Conservation (phyloP, 2,888 invertebrate species). For the Theristus sp. region DNA sequence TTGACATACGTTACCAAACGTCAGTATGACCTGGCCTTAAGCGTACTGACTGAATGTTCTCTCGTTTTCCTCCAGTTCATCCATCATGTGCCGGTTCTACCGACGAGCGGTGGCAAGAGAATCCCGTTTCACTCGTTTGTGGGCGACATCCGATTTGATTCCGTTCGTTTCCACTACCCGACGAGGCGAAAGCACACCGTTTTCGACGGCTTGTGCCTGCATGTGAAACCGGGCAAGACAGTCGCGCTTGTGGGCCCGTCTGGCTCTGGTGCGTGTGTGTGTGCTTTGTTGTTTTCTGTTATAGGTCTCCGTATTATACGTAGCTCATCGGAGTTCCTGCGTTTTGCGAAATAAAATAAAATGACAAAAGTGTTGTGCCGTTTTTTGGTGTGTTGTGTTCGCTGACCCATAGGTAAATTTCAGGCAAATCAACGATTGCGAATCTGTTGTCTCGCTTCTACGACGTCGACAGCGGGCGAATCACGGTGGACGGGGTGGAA, state of each 20-base stretch:
- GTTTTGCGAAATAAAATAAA: too few species aligned
- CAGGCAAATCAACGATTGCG: conserved; percentile 69
- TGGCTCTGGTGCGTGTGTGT: conserved; percentile 64
- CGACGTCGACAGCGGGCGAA: conserved; percentile 50
- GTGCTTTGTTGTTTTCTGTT: too few species aligned
- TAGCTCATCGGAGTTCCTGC: too few species aligned
- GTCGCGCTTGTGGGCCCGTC: conserved; percentile 76
- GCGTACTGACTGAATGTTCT: too few species aligned
- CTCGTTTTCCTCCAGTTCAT: conserved; percentile 52
- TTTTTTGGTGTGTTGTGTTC: too few species aligned
- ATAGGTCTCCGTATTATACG: too few species aligned
- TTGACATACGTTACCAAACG: too few species aligned
- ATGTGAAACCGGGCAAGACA: conserved; percentile 61
- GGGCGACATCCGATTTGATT: conserved; percentile 62
- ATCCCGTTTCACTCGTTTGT: conserved; percentile 51
- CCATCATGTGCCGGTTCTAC: conserved; percentile 49
- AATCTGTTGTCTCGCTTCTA: conserved; percentile 72
- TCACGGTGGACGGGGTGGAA: conserved; percentile 56
- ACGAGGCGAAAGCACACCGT: conserved; percentile 34
- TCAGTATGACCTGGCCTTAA: too few species aligned
- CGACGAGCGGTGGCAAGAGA: conserved; percentile 45
- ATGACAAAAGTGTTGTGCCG: too few species aligned
- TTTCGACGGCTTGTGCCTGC: conserved; percentile 56
- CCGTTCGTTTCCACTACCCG: conserved; percentile 40
- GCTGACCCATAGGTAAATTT: too few species aligned